phyloP scores from a whole-genome alignment of 2,888 invertebrate genomes.

The Leptura quadrifasciata region DNA sequence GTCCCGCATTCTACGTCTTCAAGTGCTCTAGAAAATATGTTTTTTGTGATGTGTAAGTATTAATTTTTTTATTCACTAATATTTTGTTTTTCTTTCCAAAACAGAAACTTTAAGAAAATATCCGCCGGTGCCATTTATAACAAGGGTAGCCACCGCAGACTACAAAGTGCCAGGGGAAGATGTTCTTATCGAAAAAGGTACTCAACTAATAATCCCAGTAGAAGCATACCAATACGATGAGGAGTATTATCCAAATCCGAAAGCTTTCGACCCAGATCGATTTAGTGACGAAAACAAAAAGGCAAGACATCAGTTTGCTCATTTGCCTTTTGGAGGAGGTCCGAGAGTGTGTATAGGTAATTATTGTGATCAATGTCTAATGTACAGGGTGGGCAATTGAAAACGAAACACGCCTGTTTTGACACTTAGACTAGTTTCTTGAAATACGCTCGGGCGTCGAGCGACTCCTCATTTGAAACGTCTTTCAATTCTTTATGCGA shows the following conservation, averaged over 20 bases:
- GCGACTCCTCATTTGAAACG: too few relatives aligned
- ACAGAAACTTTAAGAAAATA: slow-evolving; percentile 56
- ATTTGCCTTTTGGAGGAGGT: slow-evolving; percentile 5
- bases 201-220: slow-evolving; percentile 47
- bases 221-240: slow-evolving; percentile 52
- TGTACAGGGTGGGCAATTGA: too few relatives aligned
- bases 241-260: slow-evolving; percentile 51
- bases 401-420: too few relatives aligned
- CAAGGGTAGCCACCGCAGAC: slow-evolving; percentile 52
- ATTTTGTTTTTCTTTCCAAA: too few relatives aligned
- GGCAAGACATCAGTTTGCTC: neutral
- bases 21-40: too few relatives aligned
- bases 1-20: too few relatives aligned
- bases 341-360: neutral
- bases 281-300: slow-evolving; percentile 56
- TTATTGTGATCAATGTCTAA: too few relatives aligned
- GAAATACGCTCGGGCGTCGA: too few relatives aligned
- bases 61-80: too few relatives aligned
- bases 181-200: slow-evolving; percentile 51
- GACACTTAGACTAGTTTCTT: too few relatives aligned
- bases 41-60: too few relatives aligned
- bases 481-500: too few relatives aligned
- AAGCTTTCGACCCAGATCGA: slow-evolving; percentile 55
- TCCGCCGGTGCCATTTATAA: slow-evolving; percentile 52
- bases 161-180: slow-evolving; percentile 52